These are phyloP conservation scores for Andricus curvator DNA, from an alignment of 2,888 invertebrate species.

Conservation along the genomic window DNA sequence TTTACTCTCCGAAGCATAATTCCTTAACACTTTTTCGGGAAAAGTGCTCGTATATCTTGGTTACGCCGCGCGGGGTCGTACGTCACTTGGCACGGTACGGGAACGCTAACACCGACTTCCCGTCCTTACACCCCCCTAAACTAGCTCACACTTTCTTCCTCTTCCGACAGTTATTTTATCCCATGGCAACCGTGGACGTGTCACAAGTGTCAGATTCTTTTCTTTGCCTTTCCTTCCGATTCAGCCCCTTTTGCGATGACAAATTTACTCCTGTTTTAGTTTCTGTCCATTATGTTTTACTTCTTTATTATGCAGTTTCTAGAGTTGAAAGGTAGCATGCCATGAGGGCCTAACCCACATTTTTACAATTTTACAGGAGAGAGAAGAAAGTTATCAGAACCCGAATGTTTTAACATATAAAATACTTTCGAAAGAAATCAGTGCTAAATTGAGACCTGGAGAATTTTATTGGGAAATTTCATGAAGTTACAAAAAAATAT, in stretches of 20 bases:
- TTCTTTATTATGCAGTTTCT: not conserved
- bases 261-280: not conserved
- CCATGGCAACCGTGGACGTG: slow-evolving; percentile 10
- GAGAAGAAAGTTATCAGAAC: no score
- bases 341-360: no score
- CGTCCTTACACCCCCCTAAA: not conserved
- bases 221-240: not conserved
- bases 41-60: slow-evolving; percentile 75
- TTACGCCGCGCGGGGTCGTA: slow-evolving; percentile 63
- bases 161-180: slow-evolving; percentile 46
- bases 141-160: slow-evolving; percentile 28
- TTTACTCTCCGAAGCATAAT: slow-evolving; percentile 80
- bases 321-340: no score
- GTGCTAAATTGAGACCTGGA: no score
- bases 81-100: slow-evolving; percentile 44
- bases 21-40: slow-evolving; percentile 80
- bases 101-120: slow-evolving; percentile 25
- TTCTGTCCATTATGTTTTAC: not conserved
- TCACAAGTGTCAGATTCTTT: slow-evolving; percentile 36
- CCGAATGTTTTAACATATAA: no score
- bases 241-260: not conserved
- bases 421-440: no score
- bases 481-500: no score
- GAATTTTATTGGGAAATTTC: no score
- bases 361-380: no score